Evolutionary conservation across 2,113 vertebrate species (phyloP).

Genomic region (Hiodon alosoides): DNA sequence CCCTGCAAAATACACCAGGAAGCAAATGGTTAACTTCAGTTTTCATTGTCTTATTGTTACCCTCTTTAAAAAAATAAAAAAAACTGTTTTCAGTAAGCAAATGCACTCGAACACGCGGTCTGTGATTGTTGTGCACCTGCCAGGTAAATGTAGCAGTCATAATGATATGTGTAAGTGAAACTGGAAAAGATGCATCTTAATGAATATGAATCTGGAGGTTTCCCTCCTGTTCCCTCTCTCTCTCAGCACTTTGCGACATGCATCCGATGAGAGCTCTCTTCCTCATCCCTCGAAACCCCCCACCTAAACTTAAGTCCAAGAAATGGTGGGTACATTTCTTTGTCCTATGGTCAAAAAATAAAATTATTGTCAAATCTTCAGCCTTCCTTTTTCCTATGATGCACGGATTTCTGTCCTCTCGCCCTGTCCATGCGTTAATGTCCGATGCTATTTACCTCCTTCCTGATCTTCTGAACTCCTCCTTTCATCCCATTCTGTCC

Average conservation of each 20-base stretch:
- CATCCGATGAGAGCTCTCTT: constrained; percentile 89
- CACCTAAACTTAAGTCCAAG: constrained; percentile 86
- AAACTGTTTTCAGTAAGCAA: too few relatives aligned
- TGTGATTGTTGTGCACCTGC: too few relatives aligned
- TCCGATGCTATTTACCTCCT: not conserved
- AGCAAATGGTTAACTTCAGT: too few relatives aligned
- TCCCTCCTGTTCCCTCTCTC: constrained; percentile 15
- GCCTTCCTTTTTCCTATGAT: not conserved
- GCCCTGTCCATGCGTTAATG: too few relatives aligned
- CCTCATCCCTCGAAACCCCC: constrained; percentile 84
- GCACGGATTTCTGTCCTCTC: too few relatives aligned
- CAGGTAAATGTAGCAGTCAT: not conserved
- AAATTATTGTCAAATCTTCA: constrained; percentile 20
- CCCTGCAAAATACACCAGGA: too few relatives aligned
- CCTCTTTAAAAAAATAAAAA: too few relatives aligned
- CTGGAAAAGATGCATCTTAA: not conserved
- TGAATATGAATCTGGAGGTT: not conserved
- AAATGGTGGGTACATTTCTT: constrained; percentile 71
- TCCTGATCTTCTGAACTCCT: not conserved
- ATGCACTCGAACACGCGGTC: too few relatives aligned
- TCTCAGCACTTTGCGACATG: constrained; percentile 82
- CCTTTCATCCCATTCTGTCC: not conserved
- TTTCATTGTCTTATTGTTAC: too few relatives aligned
- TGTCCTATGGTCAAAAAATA: not conserved
- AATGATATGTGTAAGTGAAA: not conserved